Evolutionary conservation across 1,140 invertebrate genomes (phyloP), one percentile per base, ranked within the genome.

Genomic region (Neotoxoptera formosana): DNA sequence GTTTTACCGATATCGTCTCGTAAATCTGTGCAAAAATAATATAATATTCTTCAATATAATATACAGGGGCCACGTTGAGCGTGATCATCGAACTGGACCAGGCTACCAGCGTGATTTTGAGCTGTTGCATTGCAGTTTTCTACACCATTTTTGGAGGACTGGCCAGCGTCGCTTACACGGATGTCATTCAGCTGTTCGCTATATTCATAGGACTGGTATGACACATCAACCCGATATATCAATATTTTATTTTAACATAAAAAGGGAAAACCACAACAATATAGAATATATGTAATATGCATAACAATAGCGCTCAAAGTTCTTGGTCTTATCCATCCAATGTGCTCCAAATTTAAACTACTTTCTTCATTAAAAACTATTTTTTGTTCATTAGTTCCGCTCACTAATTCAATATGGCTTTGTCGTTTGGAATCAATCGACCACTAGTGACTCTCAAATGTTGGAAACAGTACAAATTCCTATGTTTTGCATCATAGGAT

Each of bases 111-210:
- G 98, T 99, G 87, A 98, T 99, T 94, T 96, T 99, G 94, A 99
- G 98, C 94, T 97, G 99, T 7, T 98, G 97, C 95, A 99, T 99
- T 94, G 99, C 99, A 30, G 97, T 99, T 47, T 98, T 99, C 95
- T 99, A 99, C 96, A 99, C 99, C 0, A 96, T 99, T 34, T 99
- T 99, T 95, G 99, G 99, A 2, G 99, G 99, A 0, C 96, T 99
- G 21, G 99, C 99, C 95, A 98, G 99, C 76, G 99, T 99, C 60
- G 99, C 99, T 1, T 99, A 99, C 95, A 99, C 99, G 3, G 99
- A 99, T 95, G 99, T 99, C 94, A 99, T 99, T 94, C 99, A 99
- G 95, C 96, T 99, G 4, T 99, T 99, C 96, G 99, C 99, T 95
- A 99, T 99, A 95, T 99, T 99, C 96, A 97, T 99, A 94, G 99